phyloP scores from a whole-genome alignment of 1,140 invertebrate species.

The Aphelenchoides fujianensis region DNA sequence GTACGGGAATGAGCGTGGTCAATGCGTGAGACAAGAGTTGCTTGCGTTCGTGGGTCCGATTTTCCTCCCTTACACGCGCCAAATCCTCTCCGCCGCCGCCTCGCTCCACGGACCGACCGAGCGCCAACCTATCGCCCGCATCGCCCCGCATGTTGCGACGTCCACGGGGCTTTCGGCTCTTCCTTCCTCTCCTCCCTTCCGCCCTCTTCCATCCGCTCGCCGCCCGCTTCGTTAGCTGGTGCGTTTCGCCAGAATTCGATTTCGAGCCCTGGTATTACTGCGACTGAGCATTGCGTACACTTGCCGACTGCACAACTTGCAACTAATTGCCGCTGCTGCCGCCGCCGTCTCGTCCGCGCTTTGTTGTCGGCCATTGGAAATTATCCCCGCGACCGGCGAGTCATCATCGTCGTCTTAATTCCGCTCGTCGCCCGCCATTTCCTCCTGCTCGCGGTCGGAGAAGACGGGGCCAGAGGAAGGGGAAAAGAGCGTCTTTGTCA shows the following conservation, averaged over 20 bases:
- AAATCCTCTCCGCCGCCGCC: background rate
- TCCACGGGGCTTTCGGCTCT: no score
- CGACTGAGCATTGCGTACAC: no score
- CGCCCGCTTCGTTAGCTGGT: background rate
- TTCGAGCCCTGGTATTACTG: no score
- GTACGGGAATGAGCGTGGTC: no score
- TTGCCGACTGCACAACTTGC: no score
- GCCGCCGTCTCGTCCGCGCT: background rate
- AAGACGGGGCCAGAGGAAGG: no score
- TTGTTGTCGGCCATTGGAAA: background rate
- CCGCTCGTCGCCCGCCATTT: background rate
- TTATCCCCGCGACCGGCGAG: background rate
- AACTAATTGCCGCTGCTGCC: background rate
- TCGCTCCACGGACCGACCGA: no score
- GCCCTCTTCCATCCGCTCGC: background rate
- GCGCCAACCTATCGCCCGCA: background rate
- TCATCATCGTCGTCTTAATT: slow-evolving; percentile 1
- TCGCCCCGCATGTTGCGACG: background rate
- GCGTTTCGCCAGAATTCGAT: background rate
- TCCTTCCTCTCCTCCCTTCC: no score
- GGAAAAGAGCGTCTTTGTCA: background rate
- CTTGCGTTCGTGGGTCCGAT: background rate
- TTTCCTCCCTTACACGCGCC: background rate
- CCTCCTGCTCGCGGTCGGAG: no score
- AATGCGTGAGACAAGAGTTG: no score